Evolutionary conservation across 2,888 invertebrate species (phyloP).

Genomic region (Callyntrura sp.): DNA sequence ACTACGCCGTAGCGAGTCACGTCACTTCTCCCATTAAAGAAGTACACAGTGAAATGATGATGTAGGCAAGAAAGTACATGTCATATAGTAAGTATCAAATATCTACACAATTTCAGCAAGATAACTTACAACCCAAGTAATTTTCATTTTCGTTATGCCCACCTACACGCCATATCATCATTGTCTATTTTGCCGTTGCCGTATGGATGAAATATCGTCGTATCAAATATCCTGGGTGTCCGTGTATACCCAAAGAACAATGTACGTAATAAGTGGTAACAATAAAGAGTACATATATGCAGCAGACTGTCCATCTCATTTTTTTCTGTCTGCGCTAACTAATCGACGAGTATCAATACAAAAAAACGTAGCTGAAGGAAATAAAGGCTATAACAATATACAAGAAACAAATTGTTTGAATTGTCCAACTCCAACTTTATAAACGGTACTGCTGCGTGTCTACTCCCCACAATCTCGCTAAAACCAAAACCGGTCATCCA

Average conservation of each 20-base stretch:
- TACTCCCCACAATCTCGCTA: constrained; percentile 10
- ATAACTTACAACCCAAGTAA: constrained; percentile 37
- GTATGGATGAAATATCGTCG: no score
- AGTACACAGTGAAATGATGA: not conserved
- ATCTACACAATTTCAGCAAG: no score
- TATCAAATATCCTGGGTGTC: no score
- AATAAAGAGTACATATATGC: not conserved
- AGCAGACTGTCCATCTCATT: not conserved
- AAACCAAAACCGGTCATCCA: not conserved
- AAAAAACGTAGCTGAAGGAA: not conserved
- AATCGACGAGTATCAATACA: no score
- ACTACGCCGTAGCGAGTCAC: no score
- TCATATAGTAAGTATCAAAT: constrained; percentile 2
- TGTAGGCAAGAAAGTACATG: not conserved
- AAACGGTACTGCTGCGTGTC: no score
- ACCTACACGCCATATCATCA: not conserved
- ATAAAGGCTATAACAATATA: not conserved
- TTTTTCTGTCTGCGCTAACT: no score
- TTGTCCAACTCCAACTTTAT: not conserved
- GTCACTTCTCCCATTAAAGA: no score
- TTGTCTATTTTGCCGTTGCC: not conserved
- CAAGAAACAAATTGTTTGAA: constrained; percentile 14
- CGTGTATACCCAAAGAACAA: not conserved
- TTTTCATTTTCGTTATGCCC: constrained; percentile 38
- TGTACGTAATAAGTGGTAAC: not conserved